These are phyloP conservation scores for Anoplius nigerrimus DNA, from an alignment of 2,888 invertebrate genomes.

Conservation along the genomic window DNA sequence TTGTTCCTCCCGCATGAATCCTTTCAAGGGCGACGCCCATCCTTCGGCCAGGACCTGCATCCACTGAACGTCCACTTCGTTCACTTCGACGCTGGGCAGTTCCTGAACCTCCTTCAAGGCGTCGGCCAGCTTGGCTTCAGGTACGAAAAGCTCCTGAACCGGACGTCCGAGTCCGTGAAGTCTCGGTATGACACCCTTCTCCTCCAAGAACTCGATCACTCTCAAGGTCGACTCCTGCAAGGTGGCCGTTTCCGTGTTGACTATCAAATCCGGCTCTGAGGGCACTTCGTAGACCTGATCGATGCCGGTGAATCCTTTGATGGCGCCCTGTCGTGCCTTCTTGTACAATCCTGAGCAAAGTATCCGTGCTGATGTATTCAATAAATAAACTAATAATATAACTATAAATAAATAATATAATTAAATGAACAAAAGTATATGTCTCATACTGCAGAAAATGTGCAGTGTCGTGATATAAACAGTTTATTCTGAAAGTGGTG, in stretches of 20 bases:
- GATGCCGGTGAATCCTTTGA: constrained; percentile 91
- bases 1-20: constrained; percentile 97
- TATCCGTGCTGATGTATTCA: too few species aligned
- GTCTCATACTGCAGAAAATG: too few species aligned
- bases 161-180: constrained; percentile 20
- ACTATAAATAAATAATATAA: too few species aligned
- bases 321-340: constrained; percentile 94
- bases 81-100: constrained; percentile 84
- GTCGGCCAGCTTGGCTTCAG: constrained; percentile 79
- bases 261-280: constrained; percentile 86
- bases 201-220: constrained; percentile 88
- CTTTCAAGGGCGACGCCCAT: constrained; percentile 95
- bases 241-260: constrained; percentile 86
- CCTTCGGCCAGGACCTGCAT: constrained; percentile 95
- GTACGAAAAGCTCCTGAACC: constrained; percentile 84
- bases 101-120: constrained; percentile 83
- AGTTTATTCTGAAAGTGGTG: too few species aligned
- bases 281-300: constrained; percentile 95
- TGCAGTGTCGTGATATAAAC: too few species aligned
- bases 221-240: constrained; percentile 91
- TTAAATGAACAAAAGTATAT: too few species aligned
- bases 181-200: constrained; percentile 79
- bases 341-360: constrained; percentile 88
- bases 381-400: too few species aligned
- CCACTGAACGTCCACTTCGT: constrained; percentile 94